These are phyloP conservation scores for Heliocidaris tuberculata DNA, from an alignment of 35 echinoderm and acorn worm species.

Conservation along the genomic window DNA sequence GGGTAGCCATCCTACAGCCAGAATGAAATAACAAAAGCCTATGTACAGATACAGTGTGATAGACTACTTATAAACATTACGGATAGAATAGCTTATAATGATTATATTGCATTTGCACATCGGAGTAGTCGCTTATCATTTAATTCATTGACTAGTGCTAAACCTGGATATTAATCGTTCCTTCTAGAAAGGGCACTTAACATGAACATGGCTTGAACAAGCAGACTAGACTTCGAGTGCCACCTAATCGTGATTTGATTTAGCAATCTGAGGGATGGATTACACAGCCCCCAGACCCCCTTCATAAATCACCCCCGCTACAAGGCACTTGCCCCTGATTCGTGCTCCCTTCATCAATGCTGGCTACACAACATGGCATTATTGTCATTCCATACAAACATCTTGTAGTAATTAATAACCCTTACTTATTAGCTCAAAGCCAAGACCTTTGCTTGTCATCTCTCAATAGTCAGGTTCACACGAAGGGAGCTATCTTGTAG, in stretches of 20 bases:
- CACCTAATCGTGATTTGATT: slow-evolving; percentile 37
- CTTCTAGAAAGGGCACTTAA: not conserved
- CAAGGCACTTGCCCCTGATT: not conserved
- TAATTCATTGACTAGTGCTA: no score
- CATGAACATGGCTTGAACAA: not conserved
- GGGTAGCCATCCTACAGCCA: no score
- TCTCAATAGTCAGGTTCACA: not conserved
- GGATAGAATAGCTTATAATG: no score
- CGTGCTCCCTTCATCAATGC: not conserved
- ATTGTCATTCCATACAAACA: slow-evolving; percentile 31
- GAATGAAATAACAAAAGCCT: no score
- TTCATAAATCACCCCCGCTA: not conserved
- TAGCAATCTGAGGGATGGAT: slow-evolving; percentile 1
- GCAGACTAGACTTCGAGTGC: not conserved
- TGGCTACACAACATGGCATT: slow-evolving; percentile 1
- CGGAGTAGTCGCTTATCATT: no score
- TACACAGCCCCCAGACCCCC: slow-evolving; percentile 21
- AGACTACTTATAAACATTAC: no score
- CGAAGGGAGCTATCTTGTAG: no score
- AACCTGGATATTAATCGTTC: no score
- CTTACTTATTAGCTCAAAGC: slow-evolving; percentile 16
- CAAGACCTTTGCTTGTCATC: not conserved
- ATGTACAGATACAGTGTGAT: no score
- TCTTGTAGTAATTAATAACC: slow-evolving; percentile 37
- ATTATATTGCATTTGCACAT: no score